phyloP scores from a whole-genome alignment of 1,140 invertebrate genomes.

The Marisa cornuarietis region DNA sequence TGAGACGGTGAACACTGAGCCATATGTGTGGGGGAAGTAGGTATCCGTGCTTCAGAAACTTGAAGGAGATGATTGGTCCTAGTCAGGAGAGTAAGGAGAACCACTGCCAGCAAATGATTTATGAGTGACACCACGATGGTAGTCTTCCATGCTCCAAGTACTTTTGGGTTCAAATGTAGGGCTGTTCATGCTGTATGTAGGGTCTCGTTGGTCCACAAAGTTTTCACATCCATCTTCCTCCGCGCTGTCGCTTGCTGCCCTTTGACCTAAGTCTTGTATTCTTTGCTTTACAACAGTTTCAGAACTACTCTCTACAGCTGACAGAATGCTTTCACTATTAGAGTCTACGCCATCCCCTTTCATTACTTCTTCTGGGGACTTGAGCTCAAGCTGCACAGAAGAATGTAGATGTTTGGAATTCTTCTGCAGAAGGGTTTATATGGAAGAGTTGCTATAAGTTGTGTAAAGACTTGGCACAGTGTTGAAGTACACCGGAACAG shows the following conservation, averaged over 20 bases:
- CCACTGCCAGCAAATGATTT: slow-evolving; percentile 26
- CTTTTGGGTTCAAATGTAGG: slow-evolving; percentile 42
- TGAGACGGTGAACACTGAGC: slow-evolving; percentile 17
- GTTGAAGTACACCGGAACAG: no score
- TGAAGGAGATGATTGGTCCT: slow-evolving; percentile 32
- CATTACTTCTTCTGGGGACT: no score
- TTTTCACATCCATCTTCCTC: not conserved
- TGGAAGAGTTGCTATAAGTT: no score
- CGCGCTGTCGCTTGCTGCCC: not conserved
- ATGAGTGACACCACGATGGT: slow-evolving; percentile 32
- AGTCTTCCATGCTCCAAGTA: slow-evolving; percentile 36
- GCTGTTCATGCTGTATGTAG: slow-evolving; percentile 47
- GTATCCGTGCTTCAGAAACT: slow-evolving; percentile 36
- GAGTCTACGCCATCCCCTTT: no score
- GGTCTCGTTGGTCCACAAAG: not conserved
- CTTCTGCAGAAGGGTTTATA: no score
- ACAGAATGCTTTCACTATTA: no score
- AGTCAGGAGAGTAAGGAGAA: not conserved
- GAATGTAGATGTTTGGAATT: no score
- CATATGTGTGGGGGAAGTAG: slow-evolving; percentile 27
- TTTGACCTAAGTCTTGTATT: not conserved
- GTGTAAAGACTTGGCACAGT: no score
- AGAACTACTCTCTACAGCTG: no score
- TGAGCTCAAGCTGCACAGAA: no score
- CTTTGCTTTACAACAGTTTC: no score